A percentile compares a stretch with the other conserved stretches of the same genome.
These are phyloP conservation scores for Eueides isabella DNA, from an alignment of 1,140 invertebrate species.

Conservation along the genomic window DNA sequence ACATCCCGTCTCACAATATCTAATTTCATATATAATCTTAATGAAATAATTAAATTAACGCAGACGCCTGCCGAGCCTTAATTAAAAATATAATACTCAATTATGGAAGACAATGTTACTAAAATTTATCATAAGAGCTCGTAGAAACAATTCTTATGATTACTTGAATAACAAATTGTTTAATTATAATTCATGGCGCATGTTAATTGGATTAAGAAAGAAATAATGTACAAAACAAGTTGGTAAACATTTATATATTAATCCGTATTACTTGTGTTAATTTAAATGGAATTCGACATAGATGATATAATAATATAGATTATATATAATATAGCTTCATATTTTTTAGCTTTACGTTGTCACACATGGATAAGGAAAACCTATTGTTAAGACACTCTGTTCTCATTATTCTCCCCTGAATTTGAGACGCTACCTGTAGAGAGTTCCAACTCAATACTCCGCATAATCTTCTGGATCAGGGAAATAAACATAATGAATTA, in stretches of 20 bases:
- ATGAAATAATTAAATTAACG: constrained; percentile 14
- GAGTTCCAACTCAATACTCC: too few species aligned
- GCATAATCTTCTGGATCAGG: too few species aligned
- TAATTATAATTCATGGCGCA: neutral
- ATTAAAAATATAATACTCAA: constrained; percentile 15
- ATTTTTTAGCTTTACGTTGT: too few species aligned
- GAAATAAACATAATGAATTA: too few species aligned
- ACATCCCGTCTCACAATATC: constrained; percentile 1
- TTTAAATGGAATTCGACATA: too few species aligned
- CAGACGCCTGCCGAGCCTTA: neutral
- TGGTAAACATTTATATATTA: neutral
- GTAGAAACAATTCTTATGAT: constrained; percentile 9
- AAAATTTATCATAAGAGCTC: constrained; percentile 2
- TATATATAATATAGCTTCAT: too few species aligned
- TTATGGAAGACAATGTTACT: constrained; percentile 12
- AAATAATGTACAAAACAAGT: neutral
- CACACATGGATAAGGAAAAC: too few species aligned
- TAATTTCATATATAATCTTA: constrained; percentile 9
- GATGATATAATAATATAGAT: too few species aligned
- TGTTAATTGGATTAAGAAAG: neutral
- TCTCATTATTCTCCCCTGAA: too few species aligned
- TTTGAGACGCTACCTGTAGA: too few species aligned
- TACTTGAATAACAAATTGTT: neutral
- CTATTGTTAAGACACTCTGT: too few species aligned
- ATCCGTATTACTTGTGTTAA: too few species aligned